Evolutionary conservation across 2,888 invertebrate species (phyloP).

Genomic region (Chloromyia formosa): DNA sequence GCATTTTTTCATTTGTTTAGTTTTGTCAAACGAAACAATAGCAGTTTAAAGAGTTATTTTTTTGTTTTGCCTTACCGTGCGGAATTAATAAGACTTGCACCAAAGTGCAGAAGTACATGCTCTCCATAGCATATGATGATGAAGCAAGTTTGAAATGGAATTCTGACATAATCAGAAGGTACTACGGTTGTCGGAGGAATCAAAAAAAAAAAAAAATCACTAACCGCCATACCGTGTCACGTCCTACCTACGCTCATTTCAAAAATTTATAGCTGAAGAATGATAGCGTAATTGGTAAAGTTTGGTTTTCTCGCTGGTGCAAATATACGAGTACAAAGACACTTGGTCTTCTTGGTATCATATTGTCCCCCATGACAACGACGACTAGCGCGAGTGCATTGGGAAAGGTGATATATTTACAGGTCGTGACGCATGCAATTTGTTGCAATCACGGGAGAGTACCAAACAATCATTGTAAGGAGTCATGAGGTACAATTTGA

Average conservation of each 20-base stretch:
- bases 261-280: constrained; percentile 29
- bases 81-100: too few relatives aligned
- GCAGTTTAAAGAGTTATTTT: too few relatives aligned
- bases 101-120: too few relatives aligned
- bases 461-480: not conserved
- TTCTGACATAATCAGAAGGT: constrained; percentile 20
- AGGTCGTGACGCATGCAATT: constrained; percentile 53
- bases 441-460: constrained; percentile 50
- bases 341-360: not conserved
- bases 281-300: constrained; percentile 35
- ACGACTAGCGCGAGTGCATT: constrained; percentile 3
- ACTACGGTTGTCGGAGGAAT: not conserved
- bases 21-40: not conserved
- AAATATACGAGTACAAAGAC: not conserved
- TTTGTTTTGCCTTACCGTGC: too few relatives aligned
- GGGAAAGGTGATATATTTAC: constrained; percentile 30
- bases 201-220: not conserved
- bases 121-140: too few relatives aligned
- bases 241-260: constrained; percentile 39
- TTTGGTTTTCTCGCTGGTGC: not conserved
- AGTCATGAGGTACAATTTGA: not conserved
- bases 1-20: not conserved
- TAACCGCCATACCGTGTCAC: constrained; percentile 13
- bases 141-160: constrained; percentile 2
- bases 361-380: not conserved